Evolutionary conservation across 2,888 invertebrate species (phyloP), one percentile per base, ranked within the genome.

Genomic region (Cataglyphis rosenhaueri): DNA sequence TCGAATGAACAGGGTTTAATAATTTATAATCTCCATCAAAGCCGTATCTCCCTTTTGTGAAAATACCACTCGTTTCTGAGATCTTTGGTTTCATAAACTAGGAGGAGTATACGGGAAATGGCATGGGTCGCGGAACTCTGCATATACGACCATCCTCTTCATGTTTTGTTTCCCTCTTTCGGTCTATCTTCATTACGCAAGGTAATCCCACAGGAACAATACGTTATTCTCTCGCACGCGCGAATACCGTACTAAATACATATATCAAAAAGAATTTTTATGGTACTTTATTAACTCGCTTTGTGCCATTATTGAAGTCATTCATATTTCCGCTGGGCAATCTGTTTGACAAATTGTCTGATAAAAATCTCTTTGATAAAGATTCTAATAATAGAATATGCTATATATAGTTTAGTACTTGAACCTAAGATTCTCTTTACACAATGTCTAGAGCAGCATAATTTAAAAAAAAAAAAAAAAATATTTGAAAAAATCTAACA

Each of bases 21-120:
- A 81, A 81, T 81, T 74, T 64, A 81, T 75, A 81, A 71, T 74
- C 81, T 52, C 55, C 38, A 52, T 59, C 41, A 81, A 73, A 81
- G 73, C 52, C 15, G 48, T n/a, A 29, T 62, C 55, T 81, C n/a
- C 48, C 76, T 64, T 55, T 62, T 52, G 25, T 44, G 44, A 79
- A 70, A 79, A 59, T 70, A 59, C 9, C 21, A 59, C 44, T 68
- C 32, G 21, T 70, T 71, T 35, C 70, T 6, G 44, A 66, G 68
- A 41, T 78, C 65, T 59, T 68, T 18, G 32, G 3, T 29, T 59
- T 79, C 70, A 70, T 61, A 68, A 57, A 15, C 1, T 41, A n/a
- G 32, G 44, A 59, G 44, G 12, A 35, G 59, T 44, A 44, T 38
- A 38, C n/a, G n/a, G n/a, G 59, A 59, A 57, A 57, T 32, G 29